Evolutionary conservation across 2,113 vertebrate genomes (phyloP).

Genomic region (Myocastor coypus): DNA sequence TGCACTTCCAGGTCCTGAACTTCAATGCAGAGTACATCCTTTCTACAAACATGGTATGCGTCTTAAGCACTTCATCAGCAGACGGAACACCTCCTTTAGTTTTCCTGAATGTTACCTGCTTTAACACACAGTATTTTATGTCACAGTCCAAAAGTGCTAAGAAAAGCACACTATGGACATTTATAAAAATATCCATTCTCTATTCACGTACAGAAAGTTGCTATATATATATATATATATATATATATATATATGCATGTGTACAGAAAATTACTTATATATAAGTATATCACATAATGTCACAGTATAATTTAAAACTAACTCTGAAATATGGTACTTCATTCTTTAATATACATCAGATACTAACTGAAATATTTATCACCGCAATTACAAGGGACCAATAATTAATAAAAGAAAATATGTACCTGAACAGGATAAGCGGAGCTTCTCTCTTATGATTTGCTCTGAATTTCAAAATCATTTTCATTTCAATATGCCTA

Average conservation of each 20-base stretch:
- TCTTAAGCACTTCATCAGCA: slow-evolving; percentile 8
- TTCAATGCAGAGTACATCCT: not conserved
- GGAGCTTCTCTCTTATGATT: slow-evolving; percentile 65
- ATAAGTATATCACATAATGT: not conserved
- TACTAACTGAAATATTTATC: slow-evolving; percentile 69
- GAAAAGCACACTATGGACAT: not conserved
- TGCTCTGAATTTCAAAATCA: slow-evolving; percentile 69
- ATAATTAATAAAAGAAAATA: slow-evolving; percentile 82
- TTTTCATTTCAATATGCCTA: not conserved
- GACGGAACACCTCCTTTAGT: not conserved
- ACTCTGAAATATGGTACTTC: slow-evolving; percentile 49
- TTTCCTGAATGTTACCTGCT: slow-evolving; percentile 3
- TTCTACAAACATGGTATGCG: not conserved
- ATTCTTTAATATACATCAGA: slow-evolving; percentile 72
- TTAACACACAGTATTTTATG: slow-evolving; percentile 32
- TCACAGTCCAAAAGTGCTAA: not conserved
- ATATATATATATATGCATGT: not conserved
- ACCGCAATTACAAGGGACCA: slow-evolving; percentile 79
- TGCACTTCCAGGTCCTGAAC: not conserved
- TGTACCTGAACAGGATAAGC: slow-evolving; percentile 56
- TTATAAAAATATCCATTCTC: slow-evolving; percentile 30
- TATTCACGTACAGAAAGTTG: not conserved
- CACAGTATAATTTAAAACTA: slow-evolving; percentile 3
- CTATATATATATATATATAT: not conserved
- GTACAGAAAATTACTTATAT: not conserved